These are phyloP conservation scores for Poecile atricapillus DNA, from an alignment of 2,113 vertebrate genomes.

Conservation along the genomic window DNA sequence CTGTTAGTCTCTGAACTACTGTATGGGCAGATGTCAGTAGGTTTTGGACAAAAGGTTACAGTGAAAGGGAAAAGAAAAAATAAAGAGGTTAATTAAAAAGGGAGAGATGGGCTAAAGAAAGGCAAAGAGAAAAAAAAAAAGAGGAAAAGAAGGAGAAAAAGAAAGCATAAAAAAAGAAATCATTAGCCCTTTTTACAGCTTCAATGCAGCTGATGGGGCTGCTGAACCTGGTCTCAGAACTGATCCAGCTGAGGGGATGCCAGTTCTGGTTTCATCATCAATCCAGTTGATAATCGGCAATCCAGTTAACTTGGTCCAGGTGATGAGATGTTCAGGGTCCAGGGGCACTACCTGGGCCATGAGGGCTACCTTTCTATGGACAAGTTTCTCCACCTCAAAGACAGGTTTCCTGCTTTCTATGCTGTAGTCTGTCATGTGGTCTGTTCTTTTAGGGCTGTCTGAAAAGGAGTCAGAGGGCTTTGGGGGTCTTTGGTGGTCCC, in stretches of 20 bases:
- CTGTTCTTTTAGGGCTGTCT: background rate
- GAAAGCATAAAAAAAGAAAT: background rate
- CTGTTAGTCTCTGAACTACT: background rate
- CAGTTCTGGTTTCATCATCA: background rate
- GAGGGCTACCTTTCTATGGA: rapidly evolving
- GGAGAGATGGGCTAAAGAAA: background rate
- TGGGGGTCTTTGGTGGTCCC: background rate
- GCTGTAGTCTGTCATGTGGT: background rate
- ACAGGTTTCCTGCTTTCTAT: background rate
- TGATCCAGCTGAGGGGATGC: background rate
- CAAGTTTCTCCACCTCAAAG: background rate
- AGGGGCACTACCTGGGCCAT: background rate
- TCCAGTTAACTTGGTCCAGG: background rate
- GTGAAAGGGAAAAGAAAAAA: background rate
- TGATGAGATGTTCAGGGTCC: background rate
- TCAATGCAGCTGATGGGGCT: background rate
- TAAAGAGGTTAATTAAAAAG: background rate
- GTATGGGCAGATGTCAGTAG: background rate
- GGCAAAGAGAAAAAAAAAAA: background rate
- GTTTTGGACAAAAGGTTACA: background rate
- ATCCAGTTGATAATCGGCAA: background rate
- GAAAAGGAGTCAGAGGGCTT: background rate
- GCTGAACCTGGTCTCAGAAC: background rate
- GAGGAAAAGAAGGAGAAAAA: background rate
- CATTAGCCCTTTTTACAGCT: background rate